phyloP scores from a whole-genome alignment of 2,113 vertebrate species.

The Callionymus lyra region DNA sequence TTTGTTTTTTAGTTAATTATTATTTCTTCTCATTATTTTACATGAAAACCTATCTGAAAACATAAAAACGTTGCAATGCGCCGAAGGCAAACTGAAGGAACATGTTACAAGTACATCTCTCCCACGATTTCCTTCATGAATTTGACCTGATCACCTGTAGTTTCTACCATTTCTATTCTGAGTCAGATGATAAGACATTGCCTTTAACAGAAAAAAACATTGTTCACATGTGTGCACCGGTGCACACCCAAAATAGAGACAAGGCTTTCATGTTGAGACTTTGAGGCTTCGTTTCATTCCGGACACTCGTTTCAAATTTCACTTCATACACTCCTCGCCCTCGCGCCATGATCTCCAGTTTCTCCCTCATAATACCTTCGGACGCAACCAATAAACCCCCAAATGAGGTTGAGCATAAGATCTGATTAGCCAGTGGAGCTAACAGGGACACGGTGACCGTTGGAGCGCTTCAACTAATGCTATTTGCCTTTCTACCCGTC shows the following conservation, averaged over 20 bases:
- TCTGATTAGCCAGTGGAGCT: constrained; percentile 55
- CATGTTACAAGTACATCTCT: too few relatives aligned
- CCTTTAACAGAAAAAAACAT: too few relatives aligned
- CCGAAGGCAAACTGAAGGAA: too few relatives aligned
- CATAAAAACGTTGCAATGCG: too few relatives aligned
- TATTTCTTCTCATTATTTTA: too few relatives aligned
- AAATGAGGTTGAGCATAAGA: constrained; percentile 46
- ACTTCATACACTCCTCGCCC: constrained; percentile 13
- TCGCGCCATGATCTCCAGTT: constrained; percentile 20
- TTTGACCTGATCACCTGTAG: too few relatives aligned
- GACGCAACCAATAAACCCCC: constrained; percentile 52
- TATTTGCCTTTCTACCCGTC: constrained; percentile 32
- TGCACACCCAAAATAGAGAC: too few relatives aligned
- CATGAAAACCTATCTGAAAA: too few relatives aligned
- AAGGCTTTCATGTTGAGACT: background rate
- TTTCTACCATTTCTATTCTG: too few relatives aligned
- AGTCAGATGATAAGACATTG: too few relatives aligned
- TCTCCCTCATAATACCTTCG: constrained; percentile 8
- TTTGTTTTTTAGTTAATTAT: too few relatives aligned
- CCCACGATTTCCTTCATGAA: too few relatives aligned
- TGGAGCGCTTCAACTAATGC: constrained; percentile 29
- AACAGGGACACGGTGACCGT: constrained; percentile 51
- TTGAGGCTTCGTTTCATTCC: constrained; percentile 1
- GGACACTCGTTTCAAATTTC: constrained; percentile 18
- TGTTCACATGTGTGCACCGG: background rate